Evolutionary conservation across 2,888 invertebrate species (phyloP), one percentile per base, ranked within the genome.

Genomic region (Chironomus riparius): DNA sequence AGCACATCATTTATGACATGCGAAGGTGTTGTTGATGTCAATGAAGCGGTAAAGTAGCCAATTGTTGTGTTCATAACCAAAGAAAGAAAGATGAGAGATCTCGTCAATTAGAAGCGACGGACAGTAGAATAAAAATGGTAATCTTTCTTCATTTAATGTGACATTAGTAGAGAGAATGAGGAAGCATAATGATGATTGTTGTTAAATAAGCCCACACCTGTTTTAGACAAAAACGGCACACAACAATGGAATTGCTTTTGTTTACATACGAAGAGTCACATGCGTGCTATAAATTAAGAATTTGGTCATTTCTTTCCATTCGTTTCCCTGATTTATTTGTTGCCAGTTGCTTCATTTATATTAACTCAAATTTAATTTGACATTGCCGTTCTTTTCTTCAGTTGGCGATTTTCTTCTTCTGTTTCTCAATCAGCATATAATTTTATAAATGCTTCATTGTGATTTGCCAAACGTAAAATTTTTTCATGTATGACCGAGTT

Each of bases 21-120:
- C 72, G 72, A 72, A 72, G 72, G 72, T 72, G 72, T 72, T 62
- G 10, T 62, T 72, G 24, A 72, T 72, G 72, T 72, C 18, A 62
- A 72, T 62, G 47, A 48, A 18, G 18, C 21, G 21, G 21, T 3
- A 65, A 56, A 15, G 56, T 56, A 13, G 50, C 48, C 70, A 50
- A 70, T 70, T 70, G 70, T 70, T 56, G 18, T 2, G 38, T 56
- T 18, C 18, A 38, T 10, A 38, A 38, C 10, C 38, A 38, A 38
- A 38, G 38, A 28, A 15, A 12, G 24, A 47, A 69, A 69, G 38
- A 69, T 69, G 69, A 69, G 38, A 47, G 69, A 69, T 69, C 47
- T 47, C 15, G 47, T 69, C 69, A 69, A 69, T 69, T 69, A 47
- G 21, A 69, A 38, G 38, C 38, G 38, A 38, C 38, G 38, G 38